Base-by-base conservation (phyloP, 1,140 invertebrate genomes). In the Drosophila orosa region DNA sequence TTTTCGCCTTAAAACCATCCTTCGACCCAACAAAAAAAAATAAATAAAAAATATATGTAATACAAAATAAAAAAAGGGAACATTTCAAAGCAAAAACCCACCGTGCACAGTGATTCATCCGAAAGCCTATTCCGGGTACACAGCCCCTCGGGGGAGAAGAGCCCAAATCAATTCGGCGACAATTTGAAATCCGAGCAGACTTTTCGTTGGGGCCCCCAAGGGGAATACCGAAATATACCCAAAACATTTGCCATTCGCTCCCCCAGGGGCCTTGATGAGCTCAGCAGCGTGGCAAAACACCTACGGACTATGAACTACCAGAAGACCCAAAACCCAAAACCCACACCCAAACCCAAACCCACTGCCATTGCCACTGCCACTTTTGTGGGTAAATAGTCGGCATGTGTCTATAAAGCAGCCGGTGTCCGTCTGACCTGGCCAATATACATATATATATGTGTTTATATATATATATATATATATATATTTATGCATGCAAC, bases 361-460 rank as follows among this genome's bases (percentile, higher is more conserved):
- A 54, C 68, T 39, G 7, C 29, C 39, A 47, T 13, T 3, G n/a
- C 29, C 62, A 19, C 48, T 27, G 45, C 15, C 81, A 85, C 82
- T 85, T 71, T 86, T 69, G 67, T 74, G 65, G 66, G 84, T 86
- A 84, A 84, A 84, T 84, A 84, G 80, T 86, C 85, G 71, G 76
- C 80, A 71, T 84, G 80, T 74, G 76, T 84, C 59, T 83, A 78
- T 55, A 73, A 52, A 75, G 48, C 54, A 45, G 40, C 58, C 66
- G 61, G 22, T 55, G 52, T 56, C 54, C 54, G 58, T 52, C 52
- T 54, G 39, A 77, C 44, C 48, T 35, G 68, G 54, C 50, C 31
- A 54, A 35, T 54, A 73, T 65, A 86, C 54, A 84, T 63, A 27
- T 15, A 27, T 3, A n/a, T 10, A 25, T n/a, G 24, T n/a, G n/a